phyloP scores from a whole-genome alignment of 2,888 invertebrate species.

The Nomada hirtipes region DNA sequence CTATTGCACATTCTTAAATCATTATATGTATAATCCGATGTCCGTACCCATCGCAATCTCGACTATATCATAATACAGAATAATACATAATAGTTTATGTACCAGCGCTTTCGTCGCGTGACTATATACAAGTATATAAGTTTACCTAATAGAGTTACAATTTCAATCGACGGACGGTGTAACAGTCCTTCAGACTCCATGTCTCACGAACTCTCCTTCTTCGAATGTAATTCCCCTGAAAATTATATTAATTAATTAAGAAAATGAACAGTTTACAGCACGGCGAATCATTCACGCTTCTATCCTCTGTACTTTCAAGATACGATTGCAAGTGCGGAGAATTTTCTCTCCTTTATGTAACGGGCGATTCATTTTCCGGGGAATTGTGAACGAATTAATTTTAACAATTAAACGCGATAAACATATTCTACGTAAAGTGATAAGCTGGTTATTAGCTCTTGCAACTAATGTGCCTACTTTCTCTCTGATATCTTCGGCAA shows the following conservation, averaged over 20 bases:
- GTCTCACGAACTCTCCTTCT: constrained; percentile 74
- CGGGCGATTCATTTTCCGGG: too few species aligned
- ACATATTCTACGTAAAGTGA: neutral
- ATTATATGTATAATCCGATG: constrained; percentile 39
- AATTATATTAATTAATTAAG: constrained; percentile 11
- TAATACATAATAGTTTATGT: constrained; percentile 77
- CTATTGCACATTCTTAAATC: constrained; percentile 74
- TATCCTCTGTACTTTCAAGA: too few species aligned
- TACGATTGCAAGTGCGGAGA: too few species aligned
- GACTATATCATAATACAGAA: constrained; percentile 74
- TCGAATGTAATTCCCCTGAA: constrained; percentile 72
- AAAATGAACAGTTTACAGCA: neutral
- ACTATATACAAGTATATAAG: constrained; percentile 75
- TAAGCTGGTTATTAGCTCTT: neutral
- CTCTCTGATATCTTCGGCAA: constrained; percentile 86
- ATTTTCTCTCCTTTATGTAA: too few species aligned
- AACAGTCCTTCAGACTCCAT: constrained; percentile 65
- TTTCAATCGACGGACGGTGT: constrained; percentile 74
- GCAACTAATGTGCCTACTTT: constrained; percentile 80
- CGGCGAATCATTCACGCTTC: neutral
- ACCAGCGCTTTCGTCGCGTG: constrained; percentile 72
- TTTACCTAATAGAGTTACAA: constrained; percentile 66
- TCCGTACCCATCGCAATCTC: constrained; percentile 60
- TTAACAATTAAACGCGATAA: too few species aligned
- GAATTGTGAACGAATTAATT: too few species aligned